Evolutionary conservation across 2,888 invertebrate genomes (phyloP), one percentile per base, ranked within the genome.

Genomic region (Lypha dubia): DNA sequence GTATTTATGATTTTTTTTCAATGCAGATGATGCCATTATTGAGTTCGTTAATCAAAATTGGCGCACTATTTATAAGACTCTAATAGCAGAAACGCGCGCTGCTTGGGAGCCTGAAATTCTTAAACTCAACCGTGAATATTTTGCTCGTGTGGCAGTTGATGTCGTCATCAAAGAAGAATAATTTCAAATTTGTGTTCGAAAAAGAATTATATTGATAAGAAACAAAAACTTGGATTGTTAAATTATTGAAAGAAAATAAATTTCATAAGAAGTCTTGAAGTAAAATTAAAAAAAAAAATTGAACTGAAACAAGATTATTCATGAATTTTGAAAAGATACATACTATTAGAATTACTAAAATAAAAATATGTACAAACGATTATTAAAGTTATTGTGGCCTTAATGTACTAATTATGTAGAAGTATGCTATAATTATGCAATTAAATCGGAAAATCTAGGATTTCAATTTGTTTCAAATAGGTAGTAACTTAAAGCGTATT

Each of bases 31-130:
- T 32, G 88, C 91, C 60, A 86, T 91, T 5, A 65, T 91, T 85
- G 90, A 92, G 70, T 94, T 94, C 85, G 90, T 93, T 15, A 94
- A 94, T 87, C 93, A 94, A 85, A 93, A 94, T 87, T 94, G 94
- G 94, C 92, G 92, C 13, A 87, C 92, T 15, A 89, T 94, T n/a
- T 94, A 94, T 87, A 91, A 92, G 76, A 90, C 92, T 28, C 91
- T 94, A 90, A 84, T 94, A 71, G 94, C 94, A 0, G 91, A 91
- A 77, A 91, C 91, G 0, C 87, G 90, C 51, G 85, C 87, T 67
- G 87, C 89, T 38, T 92, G 91, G 91, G 90, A 91, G 84, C 92
- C 92, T 0, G 71, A 91, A 9, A 84, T 90, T 79, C 41, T 92
- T 2, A 88, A 89, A 49, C 81, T 88, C 3, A 85, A 87, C 24